phyloP scores from a whole-genome alignment of 64 coral and sea anemone genomes.

The Actinia tenebrosa region DNA sequence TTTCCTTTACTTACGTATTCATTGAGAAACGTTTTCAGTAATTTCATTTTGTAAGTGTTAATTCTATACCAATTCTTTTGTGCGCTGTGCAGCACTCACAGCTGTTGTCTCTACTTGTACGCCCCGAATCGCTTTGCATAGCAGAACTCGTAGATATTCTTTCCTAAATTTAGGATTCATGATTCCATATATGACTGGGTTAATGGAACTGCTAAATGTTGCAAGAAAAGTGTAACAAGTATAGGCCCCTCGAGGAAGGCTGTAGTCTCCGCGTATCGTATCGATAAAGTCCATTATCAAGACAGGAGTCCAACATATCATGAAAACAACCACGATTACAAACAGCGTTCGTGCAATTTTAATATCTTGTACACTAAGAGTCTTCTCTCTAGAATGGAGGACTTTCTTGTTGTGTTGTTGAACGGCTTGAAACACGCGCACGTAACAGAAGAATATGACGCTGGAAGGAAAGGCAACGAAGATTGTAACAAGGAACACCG shows the following conservation, averaged over 20 bases:
- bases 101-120: not conserved
- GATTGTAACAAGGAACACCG: slow-evolving; percentile 16
- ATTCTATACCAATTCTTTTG: not conserved
- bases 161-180: slow-evolving; percentile 39
- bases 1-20: too few species aligned
- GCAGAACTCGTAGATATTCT: slow-evolving; percentile 36
- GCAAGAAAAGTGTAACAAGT: slow-evolving; percentile 28
- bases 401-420: slow-evolving; percentile 22
- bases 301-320: slow-evolving; percentile 34
- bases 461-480: slow-evolving; percentile 33
- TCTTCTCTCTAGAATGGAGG: slow-evolving; percentile 22
- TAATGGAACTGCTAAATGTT: slow-evolving; percentile 14
- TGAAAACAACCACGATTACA: slow-evolving; percentile 23
- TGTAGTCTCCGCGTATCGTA: slow-evolving; percentile 11
- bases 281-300: slow-evolving; percentile 44
- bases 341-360: slow-evolving; percentile 46
- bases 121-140: slow-evolving; percentile 18
- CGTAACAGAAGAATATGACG: slow-evolving; percentile 39
- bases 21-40: not conserved
- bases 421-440: slow-evolving; percentile 42
- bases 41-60: not conserved
- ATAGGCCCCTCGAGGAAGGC: slow-evolving; percentile 23
- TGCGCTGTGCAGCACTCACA: not conserved
- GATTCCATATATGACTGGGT: slow-evolving; percentile 46
- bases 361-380: slow-evolving; percentile 50